Evolutionary conservation across 2,797 vertebrate genomes (phyloP).

Genomic region (Chrosomus eos): DNA sequence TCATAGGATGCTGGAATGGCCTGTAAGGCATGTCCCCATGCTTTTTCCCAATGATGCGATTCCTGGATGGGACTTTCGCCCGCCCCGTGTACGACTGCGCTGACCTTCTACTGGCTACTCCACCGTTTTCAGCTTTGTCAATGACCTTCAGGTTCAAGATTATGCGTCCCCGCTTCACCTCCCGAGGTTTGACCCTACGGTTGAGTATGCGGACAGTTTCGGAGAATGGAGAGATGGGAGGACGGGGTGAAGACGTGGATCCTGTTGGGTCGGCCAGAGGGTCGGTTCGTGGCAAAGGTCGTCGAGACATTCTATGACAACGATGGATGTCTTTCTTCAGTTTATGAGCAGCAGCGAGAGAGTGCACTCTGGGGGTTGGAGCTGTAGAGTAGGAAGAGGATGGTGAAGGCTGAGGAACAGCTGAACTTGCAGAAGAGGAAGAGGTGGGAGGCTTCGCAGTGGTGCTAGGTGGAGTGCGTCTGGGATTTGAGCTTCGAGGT

Average conservation of each 20-base stretch:
- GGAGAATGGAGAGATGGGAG: slow-evolving; percentile 91
- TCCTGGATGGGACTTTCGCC: slow-evolving; percentile 92
- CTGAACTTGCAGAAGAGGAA: slow-evolving; percentile 62
- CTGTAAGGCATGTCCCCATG: slow-evolving; percentile 93
- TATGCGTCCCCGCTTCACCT: slow-evolving; percentile 93
- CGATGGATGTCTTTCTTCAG: slow-evolving; percentile 98
- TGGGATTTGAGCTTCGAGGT: slow-evolving; percentile 80
- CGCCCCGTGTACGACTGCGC: slow-evolving; percentile 74
- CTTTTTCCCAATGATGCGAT: slow-evolving; percentile 95
- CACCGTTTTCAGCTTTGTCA: slow-evolving; percentile 82
- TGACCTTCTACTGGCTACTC: slow-evolving; percentile 61
- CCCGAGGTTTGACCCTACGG: slow-evolving; percentile 93
- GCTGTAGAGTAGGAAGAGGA: slow-evolving; percentile 68
- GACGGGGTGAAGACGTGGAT: slow-evolving; percentile 75
- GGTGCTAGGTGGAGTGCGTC: slow-evolving; percentile 74
- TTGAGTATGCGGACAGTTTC: slow-evolving; percentile 98
- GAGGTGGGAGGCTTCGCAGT: slow-evolving; percentile 65
- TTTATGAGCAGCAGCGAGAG: slow-evolving; percentile 91
- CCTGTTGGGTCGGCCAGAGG: slow-evolving; percentile 72
- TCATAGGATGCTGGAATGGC: slow-evolving; percentile 94
- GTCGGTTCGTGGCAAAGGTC: slow-evolving; percentile 89
- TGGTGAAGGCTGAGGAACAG: slow-evolving; percentile 59
- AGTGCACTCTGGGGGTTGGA: slow-evolving; percentile 90
- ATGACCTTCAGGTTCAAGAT: slow-evolving; percentile 98
- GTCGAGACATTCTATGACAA: slow-evolving; percentile 95